phyloP scores from a whole-genome alignment of 2,113 vertebrate species.

The Fulmarus glacialis region DNA sequence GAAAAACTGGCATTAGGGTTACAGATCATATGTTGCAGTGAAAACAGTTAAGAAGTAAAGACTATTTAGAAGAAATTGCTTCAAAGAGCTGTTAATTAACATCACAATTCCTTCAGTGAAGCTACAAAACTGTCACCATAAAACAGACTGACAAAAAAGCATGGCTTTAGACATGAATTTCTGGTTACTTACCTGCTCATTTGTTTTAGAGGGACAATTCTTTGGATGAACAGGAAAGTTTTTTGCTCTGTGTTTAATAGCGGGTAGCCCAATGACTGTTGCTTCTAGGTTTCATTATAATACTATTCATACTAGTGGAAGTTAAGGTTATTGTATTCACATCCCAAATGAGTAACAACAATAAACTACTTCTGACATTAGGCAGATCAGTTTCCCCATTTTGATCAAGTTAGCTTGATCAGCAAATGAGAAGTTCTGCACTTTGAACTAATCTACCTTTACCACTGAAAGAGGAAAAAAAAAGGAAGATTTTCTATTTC shows the following conservation, averaged over 20 bases:
- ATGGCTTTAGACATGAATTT: not conserved
- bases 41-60: not conserved
- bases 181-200: not conserved
- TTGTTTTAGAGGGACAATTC: not conserved
- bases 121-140: not conserved
- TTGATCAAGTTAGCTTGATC: not conserved
- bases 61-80: not conserved
- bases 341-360: not conserved
- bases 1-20: not conserved
- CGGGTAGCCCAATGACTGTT: not conserved
- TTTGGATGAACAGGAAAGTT: not conserved
- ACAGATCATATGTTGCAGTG: not conserved
- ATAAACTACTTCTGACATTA: not conserved
- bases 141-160: not conserved
- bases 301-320: not conserved
- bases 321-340: not conserved
- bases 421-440: not conserved
- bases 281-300: not conserved
- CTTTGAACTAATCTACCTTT: not conserved
- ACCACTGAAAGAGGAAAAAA: not conserved
- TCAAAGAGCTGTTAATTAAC: slow-evolving; percentile 4
- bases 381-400: not conserved
- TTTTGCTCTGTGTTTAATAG: not conserved
- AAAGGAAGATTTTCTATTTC: not conserved
- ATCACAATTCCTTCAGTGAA: not conserved